Base-by-base conservation (phyloP, 2,797 vertebrate species). In the Oryzias sinensis region DNA sequence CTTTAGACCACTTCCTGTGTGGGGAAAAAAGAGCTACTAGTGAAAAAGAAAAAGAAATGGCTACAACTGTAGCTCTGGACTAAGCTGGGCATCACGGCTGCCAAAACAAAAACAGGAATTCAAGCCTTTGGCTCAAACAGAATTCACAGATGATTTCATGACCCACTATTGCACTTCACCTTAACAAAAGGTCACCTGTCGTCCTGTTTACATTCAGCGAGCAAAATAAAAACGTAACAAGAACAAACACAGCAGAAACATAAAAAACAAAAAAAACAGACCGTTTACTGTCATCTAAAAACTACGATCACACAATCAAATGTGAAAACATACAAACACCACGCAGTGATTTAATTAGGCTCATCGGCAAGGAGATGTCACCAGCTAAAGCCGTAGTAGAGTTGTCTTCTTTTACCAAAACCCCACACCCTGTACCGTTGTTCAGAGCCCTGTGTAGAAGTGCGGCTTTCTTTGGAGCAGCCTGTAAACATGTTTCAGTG, bases 401-500 rank as follows among this genome's bases (percentile, higher is more conserved):
- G 55, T 56, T 66, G 22, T 60, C 15, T 43, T 65, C 51, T 51
- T 48, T 59, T n/a, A 43, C 49, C 3, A 22, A 61, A 54, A 42
- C 25, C 50, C 17, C 58, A 43, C 29, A 59, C 75, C 46, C 62
- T 1, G 20, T 75, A 60, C 63, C 48, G 70, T 61, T 77, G 57
- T 73, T 74, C 60, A 57, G 65, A 81, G 80, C 79, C 82, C 80
- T 74, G 56, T 72, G 58, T 60, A 76, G 72, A 78, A 65, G 56
- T 70, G 71, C 53, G 49, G 16, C 64, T 55, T 53, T 65, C 52
- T 48, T 62, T 56, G 25, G 61, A 72, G 59, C 63, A 62, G 17
- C 68, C 80, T 74, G 78, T 85, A 80, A 84, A 82, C 70, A 50
- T 53, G 75, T 73, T 68, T 77, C 65, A 80, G 84, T 87, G 83